Base-by-base conservation (phyloP, 2,888 invertebrate species). In the Pristionchus fissidentatus region DNA sequence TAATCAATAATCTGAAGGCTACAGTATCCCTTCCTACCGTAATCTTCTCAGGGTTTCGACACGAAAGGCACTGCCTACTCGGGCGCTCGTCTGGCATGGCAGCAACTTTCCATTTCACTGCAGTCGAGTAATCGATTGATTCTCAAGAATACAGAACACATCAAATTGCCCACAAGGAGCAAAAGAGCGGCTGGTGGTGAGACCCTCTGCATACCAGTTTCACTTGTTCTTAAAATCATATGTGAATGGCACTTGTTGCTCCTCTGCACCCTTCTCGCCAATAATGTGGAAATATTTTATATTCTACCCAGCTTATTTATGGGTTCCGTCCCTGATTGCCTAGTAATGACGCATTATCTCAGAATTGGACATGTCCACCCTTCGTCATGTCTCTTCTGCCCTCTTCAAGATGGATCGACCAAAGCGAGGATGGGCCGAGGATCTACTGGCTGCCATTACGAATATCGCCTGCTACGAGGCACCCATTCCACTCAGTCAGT, bases 401-500 rank as follows among this genome's bases (percentile, higher is more conserved):
- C 15, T 62, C 62, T 60, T 62, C 5, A 7, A 13, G 35, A 49
- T 38, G 49, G 32, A 35, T 26, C 46, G 89, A 29, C 57, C 35
- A 7, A 81, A 83, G 29, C 80, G 89, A 38, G 85, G 85, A 80
- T 91, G 91, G 91, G 91, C 90, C 10, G 91, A 92, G 52, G 89
- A 91, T 75, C 84, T 91, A 15, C 77, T 92, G 7, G 84, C 87
- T 13, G 90, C 91, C 0, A 86, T 92, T 29, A 85, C 88, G 55
- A 87, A 87, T 38, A 87, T 92, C 26, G 88, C 90, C 26, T 92
- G 92, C 66, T 92, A 92, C 83, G 91, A 92, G 83, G 86, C 90
- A 26, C 89, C 91, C n/a, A 87, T 92, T 83, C 92, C 89, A n/a
- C 84, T 89, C 77, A 89, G 89, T 89, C 13, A 83, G 87, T 84